These are phyloP conservation scores for Pyrrhura leucotis DNA, from an alignment of 2,797 vertebrate species.

Conservation along the genomic window DNA sequence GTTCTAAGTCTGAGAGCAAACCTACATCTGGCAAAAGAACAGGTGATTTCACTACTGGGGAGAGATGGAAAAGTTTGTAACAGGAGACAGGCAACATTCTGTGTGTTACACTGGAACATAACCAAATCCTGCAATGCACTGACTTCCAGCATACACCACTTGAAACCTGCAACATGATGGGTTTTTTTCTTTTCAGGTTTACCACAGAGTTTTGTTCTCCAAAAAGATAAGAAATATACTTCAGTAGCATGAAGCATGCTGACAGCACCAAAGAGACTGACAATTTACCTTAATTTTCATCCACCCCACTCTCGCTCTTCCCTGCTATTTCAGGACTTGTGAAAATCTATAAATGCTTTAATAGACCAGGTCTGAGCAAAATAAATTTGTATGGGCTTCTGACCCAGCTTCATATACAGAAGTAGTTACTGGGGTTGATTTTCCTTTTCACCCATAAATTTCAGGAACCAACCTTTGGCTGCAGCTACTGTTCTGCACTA, in stretches of 20 bases:
- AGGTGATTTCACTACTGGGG: background rate
- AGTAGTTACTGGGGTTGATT: background rate
- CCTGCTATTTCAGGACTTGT: background rate
- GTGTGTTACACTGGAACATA: background rate
- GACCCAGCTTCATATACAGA: background rate
- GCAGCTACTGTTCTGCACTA: background rate
- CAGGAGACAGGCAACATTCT: rapidly evolving
- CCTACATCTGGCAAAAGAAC: background rate
- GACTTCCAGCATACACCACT: background rate
- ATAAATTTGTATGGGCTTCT: background rate
- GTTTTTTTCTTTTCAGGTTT: background rate
- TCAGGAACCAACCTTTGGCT: background rate
- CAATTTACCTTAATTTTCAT: background rate
- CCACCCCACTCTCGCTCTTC: background rate
- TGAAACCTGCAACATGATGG: background rate
- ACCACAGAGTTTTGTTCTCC: background rate
- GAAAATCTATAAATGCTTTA: background rate
- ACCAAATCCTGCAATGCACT: background rate
- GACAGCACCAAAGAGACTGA: background rate
- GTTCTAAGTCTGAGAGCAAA: background rate
- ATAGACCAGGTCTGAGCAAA: background rate
- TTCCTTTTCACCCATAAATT: background rate
- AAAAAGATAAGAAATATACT: background rate
- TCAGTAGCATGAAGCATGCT: background rate
- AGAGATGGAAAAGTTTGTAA: background rate